These are phyloP conservation scores for Drosophila melanogaster DNA, from an alignment of 1,140 invertebrate genomes.

Conservation along the genomic window DNA sequence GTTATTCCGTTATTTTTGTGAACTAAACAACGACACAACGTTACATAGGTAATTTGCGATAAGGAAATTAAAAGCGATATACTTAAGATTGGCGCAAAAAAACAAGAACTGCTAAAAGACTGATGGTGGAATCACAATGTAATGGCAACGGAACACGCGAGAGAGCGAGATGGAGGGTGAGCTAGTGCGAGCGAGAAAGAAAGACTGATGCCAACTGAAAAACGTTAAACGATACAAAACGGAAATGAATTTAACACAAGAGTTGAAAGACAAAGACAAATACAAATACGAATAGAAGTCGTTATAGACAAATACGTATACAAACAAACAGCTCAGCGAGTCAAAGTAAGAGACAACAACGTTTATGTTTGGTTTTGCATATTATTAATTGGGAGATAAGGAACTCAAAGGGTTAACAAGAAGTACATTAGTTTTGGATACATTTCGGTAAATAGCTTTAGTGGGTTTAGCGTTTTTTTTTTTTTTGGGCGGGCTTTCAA, in stretches of 20 bases:
- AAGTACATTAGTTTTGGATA: constrained; percentile 42
- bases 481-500: constrained; percentile 6
- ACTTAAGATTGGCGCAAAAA: constrained; percentile 23
- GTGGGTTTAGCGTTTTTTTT: constrained; percentile 15
- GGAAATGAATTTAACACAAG: constrained; percentile 47
- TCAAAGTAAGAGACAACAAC: constrained; percentile 53
- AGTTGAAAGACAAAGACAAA: constrained; percentile 39
- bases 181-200: constrained; percentile 31
- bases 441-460: constrained; percentile 39
- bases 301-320: constrained; percentile 35
- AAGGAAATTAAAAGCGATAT: constrained; percentile 47
- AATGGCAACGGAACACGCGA: constrained; percentile 22
- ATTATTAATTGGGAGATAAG: constrained; percentile 39
- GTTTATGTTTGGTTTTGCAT: constrained; percentile 35
- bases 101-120: constrained; percentile 7
- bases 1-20: constrained; percentile 41
- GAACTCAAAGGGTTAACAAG: constrained; percentile 34
- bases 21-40: constrained; percentile 81
- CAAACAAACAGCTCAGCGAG: constrained; percentile 62
- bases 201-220: constrained; percentile 28
- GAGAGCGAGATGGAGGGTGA: constrained; percentile 2
- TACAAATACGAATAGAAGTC: constrained; percentile 45
- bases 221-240: constrained; percentile 15
- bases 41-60: constrained; percentile 69
- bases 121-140: constrained; percentile 2